Evolutionary conservation across 2,113 vertebrate genomes (phyloP).

Genomic region (Hippocampus comes): DNA sequence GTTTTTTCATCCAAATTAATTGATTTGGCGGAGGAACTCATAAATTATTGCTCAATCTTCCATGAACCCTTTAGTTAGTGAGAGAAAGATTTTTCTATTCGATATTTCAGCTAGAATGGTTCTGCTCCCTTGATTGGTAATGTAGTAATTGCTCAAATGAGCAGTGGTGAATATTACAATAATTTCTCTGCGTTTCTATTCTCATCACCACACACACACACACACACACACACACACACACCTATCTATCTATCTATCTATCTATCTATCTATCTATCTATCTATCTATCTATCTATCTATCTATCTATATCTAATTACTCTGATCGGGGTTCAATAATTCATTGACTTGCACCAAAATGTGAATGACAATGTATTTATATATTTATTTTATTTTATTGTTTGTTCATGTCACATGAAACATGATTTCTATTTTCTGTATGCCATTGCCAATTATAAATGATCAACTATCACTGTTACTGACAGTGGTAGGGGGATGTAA

Average conservation of each 20-base stretch:
- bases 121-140: neutral
- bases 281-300: too few relatives aligned
- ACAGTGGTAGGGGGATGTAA: neutral
- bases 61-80: constrained; percentile 21
- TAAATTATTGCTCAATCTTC: constrained; percentile 45
- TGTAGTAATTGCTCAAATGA: constrained; percentile 10
- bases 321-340: neutral
- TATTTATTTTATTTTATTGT: neutral
- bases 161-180: neutral
- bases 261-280: too few relatives aligned
- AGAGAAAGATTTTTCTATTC: constrained; percentile 22
- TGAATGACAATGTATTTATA: neutral
- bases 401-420: neutral
- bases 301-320: neutral
- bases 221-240: too few relatives aligned
- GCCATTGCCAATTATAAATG: neutral
- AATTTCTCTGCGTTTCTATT: neutral
- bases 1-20: constrained; percentile 51
- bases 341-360: neutral
- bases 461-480: neutral
- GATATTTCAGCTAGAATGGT: neutral
- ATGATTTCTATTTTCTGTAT: neutral
- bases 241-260: too few relatives aligned
- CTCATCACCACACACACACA: too few relatives aligned
- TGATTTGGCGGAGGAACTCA: constrained; percentile 40